These are phyloP conservation scores for Cottus gobio DNA, from an alignment of 2,113 vertebrate genomes.

Conservation along the genomic window DNA sequence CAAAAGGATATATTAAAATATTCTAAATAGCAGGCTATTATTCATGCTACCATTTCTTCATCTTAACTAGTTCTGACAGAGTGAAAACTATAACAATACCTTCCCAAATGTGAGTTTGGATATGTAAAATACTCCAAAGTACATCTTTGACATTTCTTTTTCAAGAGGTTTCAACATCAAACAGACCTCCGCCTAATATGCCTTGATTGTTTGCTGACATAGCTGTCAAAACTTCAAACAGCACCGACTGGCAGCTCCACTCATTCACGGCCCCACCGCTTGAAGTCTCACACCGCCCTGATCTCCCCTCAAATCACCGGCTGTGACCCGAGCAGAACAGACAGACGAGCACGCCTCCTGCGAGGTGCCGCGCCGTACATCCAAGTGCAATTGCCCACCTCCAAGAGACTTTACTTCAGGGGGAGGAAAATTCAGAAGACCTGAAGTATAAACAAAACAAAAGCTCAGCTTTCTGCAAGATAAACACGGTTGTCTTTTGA, in stretches of 20 bases:
- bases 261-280: constrained; percentile 59
- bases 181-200: constrained; percentile 73
- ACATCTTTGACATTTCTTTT: constrained; percentile 64
- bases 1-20: constrained; percentile 53
- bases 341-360: constrained; percentile 81
- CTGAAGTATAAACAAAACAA: constrained; percentile 57
- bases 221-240: constrained; percentile 83
- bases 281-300: constrained; percentile 73
- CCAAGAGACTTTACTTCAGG: constrained; percentile 57
- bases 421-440: constrained; percentile 47
- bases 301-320: constrained; percentile 75
- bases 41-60: constrained; percentile 50
- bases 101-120: constrained; percentile 55
- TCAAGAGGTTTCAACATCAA: constrained; percentile 73
- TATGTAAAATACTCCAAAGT: constrained; percentile 52
- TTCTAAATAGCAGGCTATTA: constrained; percentile 61
- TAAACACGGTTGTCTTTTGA: constrained; percentile 53
- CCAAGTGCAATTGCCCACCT: constrained; percentile 59
- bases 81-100: constrained; percentile 43
- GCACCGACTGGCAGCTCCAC: constrained; percentile 71
- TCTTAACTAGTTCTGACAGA: constrained; percentile 72
- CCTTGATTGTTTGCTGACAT: constrained; percentile 79
- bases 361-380: constrained; percentile 38
- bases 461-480: constrained; percentile 40
- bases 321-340: constrained; percentile 70